Evolutionary conservation across 2,888 invertebrate species (phyloP), one percentile per base, ranked within the genome.

Genomic region (Lithophane leautieri): DNA sequence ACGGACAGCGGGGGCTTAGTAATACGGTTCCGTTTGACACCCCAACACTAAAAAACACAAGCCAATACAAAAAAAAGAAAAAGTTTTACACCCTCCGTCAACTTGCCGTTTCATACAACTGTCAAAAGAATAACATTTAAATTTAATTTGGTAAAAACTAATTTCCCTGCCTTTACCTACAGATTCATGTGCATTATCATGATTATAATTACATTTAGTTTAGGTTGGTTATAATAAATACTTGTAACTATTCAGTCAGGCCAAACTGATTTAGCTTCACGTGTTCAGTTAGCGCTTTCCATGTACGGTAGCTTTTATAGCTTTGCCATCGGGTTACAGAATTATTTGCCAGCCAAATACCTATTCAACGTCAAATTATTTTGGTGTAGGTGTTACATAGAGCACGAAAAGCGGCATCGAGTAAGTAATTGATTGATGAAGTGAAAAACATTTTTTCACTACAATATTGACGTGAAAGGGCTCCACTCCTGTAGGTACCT

Each of bases 381-480:
- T 62, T 69, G 66, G 16, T 68, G 50, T 34, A 22, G 2, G 14
- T 40, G 52, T 52, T 67, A 28, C 47, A 69, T 60, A 76, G 50
- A 70, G 44, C 75, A 79, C 52, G 80, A 73, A 73, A 82, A 80
- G 16, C 25, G 63, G 56, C 11, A 34, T 44, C 19, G 54, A 61
- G 50, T 34, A 67, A n/a, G 56, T 80, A 77, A 80, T 70, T 76
- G 81, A 68, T 82, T 80, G 68, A 76, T 83, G 67, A 56, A 70
- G 56, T 68, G 63, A 70, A 82, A 77, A 72, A 25, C 12, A 54
- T 60, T 73, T 80, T 74, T 80, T 73, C 52, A 54, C 22, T 40
- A 40, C n/a, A 70, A 28, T 42, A 50, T 73, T 58, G 60, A 58
- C 44, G 67, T 25, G 28, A 74, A 68, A 70, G 44, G 58, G 19